Evolutionary conservation across 2,113 vertebrate species (phyloP).

Genomic region (Thymallus thymallus): DNA sequence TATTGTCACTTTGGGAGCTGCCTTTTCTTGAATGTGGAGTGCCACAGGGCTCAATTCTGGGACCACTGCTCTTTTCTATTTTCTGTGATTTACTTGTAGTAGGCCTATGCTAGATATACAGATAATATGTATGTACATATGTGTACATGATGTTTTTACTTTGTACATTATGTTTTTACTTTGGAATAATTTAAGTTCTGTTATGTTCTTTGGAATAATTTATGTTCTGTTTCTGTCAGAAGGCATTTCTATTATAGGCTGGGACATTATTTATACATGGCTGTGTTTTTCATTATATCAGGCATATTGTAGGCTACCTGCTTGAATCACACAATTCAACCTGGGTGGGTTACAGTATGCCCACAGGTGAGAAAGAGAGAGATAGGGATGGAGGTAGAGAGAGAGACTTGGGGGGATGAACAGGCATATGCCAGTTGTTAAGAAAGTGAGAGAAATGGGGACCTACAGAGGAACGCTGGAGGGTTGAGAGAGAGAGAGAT

Average conservation of each 20-base stretch:
- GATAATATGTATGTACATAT: conserved; percentile 41
- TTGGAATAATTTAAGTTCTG: conserved; percentile 57
- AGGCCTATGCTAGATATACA: background rate
- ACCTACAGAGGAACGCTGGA: conserved; percentile 61
- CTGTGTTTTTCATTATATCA: conserved; percentile 48
- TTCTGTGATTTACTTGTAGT: conserved; percentile 38
- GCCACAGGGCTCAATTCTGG: conserved; percentile 57
- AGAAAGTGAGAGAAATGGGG: conserved; percentile 61
- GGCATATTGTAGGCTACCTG: conserved; percentile 44
- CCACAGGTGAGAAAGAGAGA: conserved; percentile 6
- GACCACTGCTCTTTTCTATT: conserved; percentile 15
- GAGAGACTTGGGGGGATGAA: conserved; percentile 30
- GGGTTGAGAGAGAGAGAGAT: conserved; percentile 54
- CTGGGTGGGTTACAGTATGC: background rate
- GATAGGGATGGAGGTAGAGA: conserved; percentile 23
- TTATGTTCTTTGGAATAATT: conserved; percentile 57
- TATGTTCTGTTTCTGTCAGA: conserved; percentile 56
- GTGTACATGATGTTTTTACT: conserved; percentile 37
- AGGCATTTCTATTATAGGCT: conserved; percentile 57
- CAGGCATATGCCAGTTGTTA: conserved; percentile 72
- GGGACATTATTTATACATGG: conserved; percentile 48
- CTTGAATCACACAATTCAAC: conserved; percentile 50
- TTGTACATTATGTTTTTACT: conserved; percentile 43
- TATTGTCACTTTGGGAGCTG: background rate
- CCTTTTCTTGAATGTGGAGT: conserved; percentile 1